Conservation (phyloP, 2,113 vertebrate genomes). For the Dendropsophus ebraccatus region DNA sequence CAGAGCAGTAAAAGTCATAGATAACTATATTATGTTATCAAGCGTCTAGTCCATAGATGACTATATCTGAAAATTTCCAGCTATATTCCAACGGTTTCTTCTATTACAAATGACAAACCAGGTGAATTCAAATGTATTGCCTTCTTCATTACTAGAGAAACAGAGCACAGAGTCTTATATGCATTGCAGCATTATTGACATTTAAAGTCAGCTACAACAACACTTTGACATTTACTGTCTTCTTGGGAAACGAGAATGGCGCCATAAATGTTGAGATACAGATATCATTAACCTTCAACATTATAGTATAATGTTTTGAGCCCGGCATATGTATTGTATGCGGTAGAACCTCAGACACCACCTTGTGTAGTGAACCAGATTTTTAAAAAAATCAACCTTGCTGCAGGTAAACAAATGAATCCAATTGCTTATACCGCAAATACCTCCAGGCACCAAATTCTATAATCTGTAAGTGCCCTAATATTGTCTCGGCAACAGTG, state of each 20-base stretch:
- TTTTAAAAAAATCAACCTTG: not conserved
- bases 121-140: constrained; percentile 9
- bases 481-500: not conserved
- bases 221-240: constrained; percentile 73
- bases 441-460: not conserved
- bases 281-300: constrained; percentile 70
- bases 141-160: constrained; percentile 16
- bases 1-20: not conserved
- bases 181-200: constrained; percentile 61
- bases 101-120: not conserved
- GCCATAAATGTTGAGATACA: constrained; percentile 63
- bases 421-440: not conserved
- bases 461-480: not conserved
- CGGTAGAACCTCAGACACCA: constrained; percentile 1
- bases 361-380: constrained; percentile 21
- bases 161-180: constrained; percentile 8
- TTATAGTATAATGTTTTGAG: constrained; percentile 56
- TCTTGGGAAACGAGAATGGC: constrained; percentile 58
- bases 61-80: not conserved
- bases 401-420: constrained; percentile 12
- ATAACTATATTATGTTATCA: not conserved
- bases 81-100: not conserved
- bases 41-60: not conserved
- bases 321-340: constrained; percentile 34
- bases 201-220: constrained; percentile 73